Conservation (phyloP, 2,888 invertebrate genomes). For the Disparrhopalites patrizii region DNA sequence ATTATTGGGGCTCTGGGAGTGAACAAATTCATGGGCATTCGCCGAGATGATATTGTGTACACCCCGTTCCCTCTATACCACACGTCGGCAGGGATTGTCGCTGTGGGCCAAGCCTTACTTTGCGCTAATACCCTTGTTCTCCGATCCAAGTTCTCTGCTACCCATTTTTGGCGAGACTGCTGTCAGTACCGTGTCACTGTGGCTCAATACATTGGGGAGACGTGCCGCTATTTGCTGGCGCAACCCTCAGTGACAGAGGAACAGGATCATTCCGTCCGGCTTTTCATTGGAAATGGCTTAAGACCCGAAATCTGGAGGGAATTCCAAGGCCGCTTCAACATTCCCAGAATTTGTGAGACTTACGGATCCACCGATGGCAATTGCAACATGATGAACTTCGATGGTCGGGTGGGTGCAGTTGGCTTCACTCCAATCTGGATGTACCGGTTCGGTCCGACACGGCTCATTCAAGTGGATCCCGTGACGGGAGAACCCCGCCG, state of each 20-base stretch:
- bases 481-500: slow-evolving; percentile 11
- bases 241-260: slow-evolving; percentile 67
- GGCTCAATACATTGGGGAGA: slow-evolving; percentile 84
- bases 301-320: slow-evolving; percentile 32
- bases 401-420: slow-evolving; percentile 24
- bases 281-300: slow-evolving; percentile 60
- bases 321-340: slow-evolving; percentile 14
- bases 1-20: slow-evolving; percentile 17
- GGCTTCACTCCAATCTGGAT: slow-evolving; percentile 21
- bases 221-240: slow-evolving; percentile 80
- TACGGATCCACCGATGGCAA: slow-evolving; percentile 30
- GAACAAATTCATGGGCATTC: slow-evolving; percentile 8
- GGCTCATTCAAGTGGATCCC: slow-evolving; percentile 17
- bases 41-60: slow-evolving; percentile 9
- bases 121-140: slow-evolving; percentile 53
- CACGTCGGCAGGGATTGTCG: slow-evolving; percentile 13
- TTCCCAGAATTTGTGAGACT: slow-evolving; percentile 16
- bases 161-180: slow-evolving; percentile 59
- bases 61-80: slow-evolving; percentile 23
- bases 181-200: slow-evolving; percentile 57
- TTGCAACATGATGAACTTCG: slow-evolving; percentile 26
- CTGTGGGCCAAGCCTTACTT: slow-evolving; percentile 17
- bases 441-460: slow-evolving; percentile 4
- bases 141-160: slow-evolving; percentile 59
- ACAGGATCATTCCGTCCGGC: slow-evolving; percentile 65